phyloP scores from a whole-genome alignment of 2,113 vertebrate genomes.

The Cyprinodon variegatus region DNA sequence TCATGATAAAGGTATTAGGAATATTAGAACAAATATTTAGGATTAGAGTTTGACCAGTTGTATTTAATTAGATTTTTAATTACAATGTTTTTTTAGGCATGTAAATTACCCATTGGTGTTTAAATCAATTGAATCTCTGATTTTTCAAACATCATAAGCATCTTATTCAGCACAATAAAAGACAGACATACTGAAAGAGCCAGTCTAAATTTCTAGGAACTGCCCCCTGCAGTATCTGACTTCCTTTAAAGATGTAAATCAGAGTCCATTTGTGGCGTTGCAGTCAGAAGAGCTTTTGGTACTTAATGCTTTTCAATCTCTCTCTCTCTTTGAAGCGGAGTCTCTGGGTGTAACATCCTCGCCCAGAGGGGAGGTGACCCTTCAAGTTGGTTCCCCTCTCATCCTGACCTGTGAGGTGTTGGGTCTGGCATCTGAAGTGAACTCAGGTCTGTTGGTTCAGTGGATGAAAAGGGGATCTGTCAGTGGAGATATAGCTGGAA shows the following conservation, averaged over 20 bases:
- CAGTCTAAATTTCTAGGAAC: not conserved
- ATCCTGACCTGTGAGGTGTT: conserved; percentile 81
- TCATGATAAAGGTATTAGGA: too few relatives aligned
- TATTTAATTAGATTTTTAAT: too few relatives aligned
- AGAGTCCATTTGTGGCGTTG: conserved; percentile 2
- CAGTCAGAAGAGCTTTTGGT: not conserved
- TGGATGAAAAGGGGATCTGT: conserved; percentile 76
- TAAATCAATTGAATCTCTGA: too few relatives aligned
- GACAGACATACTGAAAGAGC: not conserved
- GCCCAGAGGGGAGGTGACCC: conserved; percentile 72
- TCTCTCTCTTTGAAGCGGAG: conserved; percentile 73
- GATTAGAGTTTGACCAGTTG: too few relatives aligned
- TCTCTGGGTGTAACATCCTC: conserved; percentile 78
- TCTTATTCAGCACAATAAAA: conserved; percentile 4
- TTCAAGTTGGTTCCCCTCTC: conserved; percentile 77
- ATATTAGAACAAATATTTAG: too few relatives aligned
- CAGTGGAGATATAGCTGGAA: conserved; percentile 17
- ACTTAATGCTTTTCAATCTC: not conserved
- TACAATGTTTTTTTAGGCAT: not conserved
- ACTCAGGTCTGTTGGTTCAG: conserved; percentile 75
- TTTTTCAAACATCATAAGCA: too few relatives aligned
- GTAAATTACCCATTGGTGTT: too few relatives aligned
- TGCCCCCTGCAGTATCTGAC: not conserved
- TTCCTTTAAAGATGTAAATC: conserved; percentile 2
- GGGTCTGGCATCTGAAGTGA: conserved; percentile 72